Evolutionary conservation across 2,797 vertebrate species (phyloP), one percentile per base, ranked within the genome.

Genomic region (Lepidocolaptes lacrymiger): DNA sequence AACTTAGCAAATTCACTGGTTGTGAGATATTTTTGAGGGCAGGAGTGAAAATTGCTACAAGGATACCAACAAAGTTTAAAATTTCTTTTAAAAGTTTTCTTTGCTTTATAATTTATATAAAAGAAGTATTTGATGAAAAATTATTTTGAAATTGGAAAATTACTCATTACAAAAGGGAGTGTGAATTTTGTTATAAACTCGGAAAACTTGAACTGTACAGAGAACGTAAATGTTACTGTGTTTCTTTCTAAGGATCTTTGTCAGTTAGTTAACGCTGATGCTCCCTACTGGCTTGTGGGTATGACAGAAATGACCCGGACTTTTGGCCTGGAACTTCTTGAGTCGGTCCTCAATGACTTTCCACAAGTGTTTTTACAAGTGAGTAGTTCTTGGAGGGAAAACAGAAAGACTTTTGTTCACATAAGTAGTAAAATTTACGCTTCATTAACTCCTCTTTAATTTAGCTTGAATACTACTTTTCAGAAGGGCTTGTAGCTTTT

Each of bases 291-390:
- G 99, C 98, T 99, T 20, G 99, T 99, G 92, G 99, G 99, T 56
- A 99, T 99, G 99, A 99, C 99, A 4, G 99, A 99, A 97, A 99
- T 99, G 99, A 99, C 99, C 0, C 98, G 99, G 64, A 99, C 99
- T 0, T 99, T 99, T 97, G 99, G 99, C 73, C 98, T 99, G 62
- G 99, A 99, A 97, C 98, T 99, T 90, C 98, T 99, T 61, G 99
- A 99, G 97, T 99, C 99, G 1, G 99, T 99, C 85, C 98, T 99
- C 49, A 99, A 99, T 96, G 99, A 99, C 97, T 99, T 99, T 75
- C 99, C 99, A 8, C 98, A 98, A 55, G 99, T 99, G 23, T 99
- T 99, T 98, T 98, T 99, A 73, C 98, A 99, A 97, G 99, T 99
- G 97, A 97, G 93, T 83, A 62, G 55, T 58, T 95, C 43, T 92